phyloP scores from a whole-genome alignment of 2,797 vertebrate species.

The Cephalopachus bancanus region DNA sequence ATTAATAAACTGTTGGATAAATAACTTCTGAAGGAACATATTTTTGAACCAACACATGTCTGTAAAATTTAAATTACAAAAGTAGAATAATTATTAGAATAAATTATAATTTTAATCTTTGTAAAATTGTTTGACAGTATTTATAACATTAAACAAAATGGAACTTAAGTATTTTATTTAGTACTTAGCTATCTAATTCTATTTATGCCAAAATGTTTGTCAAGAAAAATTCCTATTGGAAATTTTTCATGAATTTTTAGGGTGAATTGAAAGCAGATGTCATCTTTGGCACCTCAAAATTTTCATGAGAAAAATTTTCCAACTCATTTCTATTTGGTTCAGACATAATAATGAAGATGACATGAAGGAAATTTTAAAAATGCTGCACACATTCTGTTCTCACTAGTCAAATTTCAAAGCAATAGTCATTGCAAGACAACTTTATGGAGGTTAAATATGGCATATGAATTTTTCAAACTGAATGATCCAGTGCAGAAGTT shows the following conservation, averaged over 20 bases:
- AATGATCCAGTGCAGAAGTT: not conserved
- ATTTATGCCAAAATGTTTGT: not conserved
- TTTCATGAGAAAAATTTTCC: not conserved
- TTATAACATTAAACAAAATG: not conserved
- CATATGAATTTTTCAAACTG: not conserved
- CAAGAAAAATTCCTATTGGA: not conserved
- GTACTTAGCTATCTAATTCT: not conserved
- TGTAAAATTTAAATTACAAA: conserved; percentile 52
- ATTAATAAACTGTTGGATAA: not conserved
- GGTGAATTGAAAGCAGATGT: not conserved
- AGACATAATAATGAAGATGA: not conserved
- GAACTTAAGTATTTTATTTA: not conserved
- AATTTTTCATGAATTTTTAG: conserved; percentile 43
- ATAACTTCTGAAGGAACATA: not conserved
- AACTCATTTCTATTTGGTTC: not conserved
- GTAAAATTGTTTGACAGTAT: not conserved
- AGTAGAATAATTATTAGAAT: not conserved
- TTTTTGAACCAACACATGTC: not conserved
- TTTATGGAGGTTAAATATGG: not conserved
- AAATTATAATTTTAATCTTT: conserved; percentile 25
- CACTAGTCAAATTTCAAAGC: not conserved
- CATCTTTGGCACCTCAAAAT: not conserved
- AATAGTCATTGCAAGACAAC: not conserved
- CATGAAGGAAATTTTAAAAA: not conserved
- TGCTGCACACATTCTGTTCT: not conserved